Base-by-base conservation (phyloP, 2,888 invertebrate genomes). In the Alitta virens region DNA sequence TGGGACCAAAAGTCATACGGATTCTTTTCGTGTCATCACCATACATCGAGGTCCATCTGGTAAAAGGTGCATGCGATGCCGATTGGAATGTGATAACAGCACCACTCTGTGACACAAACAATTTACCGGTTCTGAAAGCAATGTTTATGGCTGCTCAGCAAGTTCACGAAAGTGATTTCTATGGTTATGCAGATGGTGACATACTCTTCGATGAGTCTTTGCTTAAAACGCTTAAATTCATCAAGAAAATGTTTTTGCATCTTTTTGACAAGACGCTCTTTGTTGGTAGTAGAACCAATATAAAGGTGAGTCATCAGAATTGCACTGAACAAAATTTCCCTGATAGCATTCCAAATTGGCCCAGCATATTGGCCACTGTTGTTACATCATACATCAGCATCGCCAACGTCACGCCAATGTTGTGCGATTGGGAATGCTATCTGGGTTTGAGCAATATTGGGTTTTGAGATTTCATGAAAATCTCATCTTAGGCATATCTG, bases 11-110 rank as follows among this genome's bases (percentile, higher is more conserved):
- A n/a, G 21, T 46, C 46, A 46, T 5, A 21, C 5, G 46, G 46
- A 46, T 46, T 46, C 46, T 46, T n/a, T 46, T 46, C n/a, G 46
- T 46, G 18, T 46, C 46, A 16, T 46, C 46, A 46, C 46, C 46
- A 3, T 7, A 18, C 7, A n/a, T 46, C 3, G 46, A 46, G n/a
- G 3, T 3, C n/a, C 18, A 46, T 7, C 21, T 46, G 3, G 46
- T 46, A n/a, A 46, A 16, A 46, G n/a, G 3, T 21, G 46, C 46
- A 18, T 46, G 46, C 21, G n/a, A n/a, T 21, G 21, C n/a, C 5
- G 21, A 46, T n/a, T 46, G 46, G 46, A n/a, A 46, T 5, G 46
- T 46, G 18, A 46, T 46, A n/a, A 46, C 46, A 21, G 46, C 46
- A n/a, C 46, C 46, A 46, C 46, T 46, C 18, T 46, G 46, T 21